phyloP scores from a whole-genome alignment of 2,113 vertebrate species.

The Rhinichthys klamathensis region DNA sequence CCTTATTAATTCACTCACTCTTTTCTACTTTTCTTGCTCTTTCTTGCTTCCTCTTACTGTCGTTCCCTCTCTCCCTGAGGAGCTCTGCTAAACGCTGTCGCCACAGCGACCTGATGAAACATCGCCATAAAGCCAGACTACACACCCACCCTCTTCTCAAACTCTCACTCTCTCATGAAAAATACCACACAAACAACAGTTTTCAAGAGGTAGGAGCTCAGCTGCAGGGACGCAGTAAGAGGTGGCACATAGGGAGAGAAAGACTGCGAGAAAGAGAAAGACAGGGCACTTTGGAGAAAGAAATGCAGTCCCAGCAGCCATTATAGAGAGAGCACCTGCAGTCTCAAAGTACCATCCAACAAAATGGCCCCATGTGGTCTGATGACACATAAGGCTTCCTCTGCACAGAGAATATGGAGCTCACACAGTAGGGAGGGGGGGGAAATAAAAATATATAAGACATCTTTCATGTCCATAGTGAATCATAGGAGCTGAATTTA shows the following conservation, averaged over 20 bases:
- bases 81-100: conserved; percentile 65
- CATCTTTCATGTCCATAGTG: background rate
- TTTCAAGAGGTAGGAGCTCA: conserved; percentile 44
- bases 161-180: conserved; percentile 24
- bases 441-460: conserved; percentile 13
- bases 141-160: conserved; percentile 8
- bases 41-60: conserved; percentile 30
- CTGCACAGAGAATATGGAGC: conserved; percentile 39
- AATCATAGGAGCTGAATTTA: background rate
- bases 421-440: background rate
- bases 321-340: conserved; percentile 70
- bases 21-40: conserved; percentile 44
- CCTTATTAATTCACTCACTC: conserved; percentile 2
- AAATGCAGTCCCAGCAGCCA: conserved; percentile 60
- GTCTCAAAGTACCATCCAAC: conserved; percentile 70
- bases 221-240: conserved; percentile 42
- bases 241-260: conserved; percentile 34
- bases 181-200: conserved; percentile 16
- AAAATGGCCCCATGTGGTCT: conserved; percentile 68
- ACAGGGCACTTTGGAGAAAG: conserved; percentile 57
- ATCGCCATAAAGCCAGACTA: conserved; percentile 17
- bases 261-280: conserved; percentile 59
- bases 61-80: conserved; percentile 46
- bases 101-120: conserved; percentile 64
- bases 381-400: conserved; percentile 60